phyloP scores from a whole-genome alignment of 2,888 invertebrate genomes.

The Scaptomyza parva region DNA sequence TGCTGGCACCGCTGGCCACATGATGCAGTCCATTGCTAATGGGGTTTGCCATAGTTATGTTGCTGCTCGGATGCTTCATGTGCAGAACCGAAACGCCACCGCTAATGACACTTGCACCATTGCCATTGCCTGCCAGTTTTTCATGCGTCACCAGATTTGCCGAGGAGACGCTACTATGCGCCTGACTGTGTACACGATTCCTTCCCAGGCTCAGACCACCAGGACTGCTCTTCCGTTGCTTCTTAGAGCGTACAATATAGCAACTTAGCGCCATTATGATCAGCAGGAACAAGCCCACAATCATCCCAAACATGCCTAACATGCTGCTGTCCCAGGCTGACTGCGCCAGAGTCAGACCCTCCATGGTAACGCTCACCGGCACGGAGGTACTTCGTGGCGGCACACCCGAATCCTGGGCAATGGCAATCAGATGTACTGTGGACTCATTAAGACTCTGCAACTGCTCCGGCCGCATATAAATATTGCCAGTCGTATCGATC shows the following conservation, averaged over 20 bases:
- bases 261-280: slow-evolving; percentile 91
- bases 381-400: slow-evolving; percentile 92
- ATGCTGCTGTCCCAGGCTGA: slow-evolving; percentile 85
- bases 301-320: slow-evolving; percentile 88
- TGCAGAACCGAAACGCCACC: slow-evolving; percentile 81
- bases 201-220: slow-evolving; percentile 77
- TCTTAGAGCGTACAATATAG: slow-evolving; percentile 90
- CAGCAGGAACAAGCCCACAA: slow-evolving; percentile 90
- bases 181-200: slow-evolving; percentile 84
- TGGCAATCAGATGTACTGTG: slow-evolving; percentile 91
- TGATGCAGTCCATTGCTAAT: slow-evolving; percentile 80
- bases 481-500: slow-evolving; percentile 85
- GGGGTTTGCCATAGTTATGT: slow-evolving; percentile 82
- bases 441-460: slow-evolving; percentile 85
- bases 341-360: slow-evolving; percentile 84
- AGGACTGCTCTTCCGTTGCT: slow-evolving; percentile 76
- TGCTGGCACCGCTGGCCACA: slow-evolving; percentile 84
- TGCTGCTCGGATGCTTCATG: slow-evolving; percentile 81
- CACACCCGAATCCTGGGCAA: slow-evolving; percentile 93
- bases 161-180: slow-evolving; percentile 83
- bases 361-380: slow-evolving; percentile 89
- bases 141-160: slow-evolving; percentile 84
- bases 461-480: slow-evolving; percentile 87
- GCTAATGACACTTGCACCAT: slow-evolving; percentile 74
- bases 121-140: slow-evolving; percentile 75